Evolutionary conservation across 2,888 invertebrate genomes (phyloP), one percentile per base, ranked within the genome.

Genomic region (Coelopa pilipes): DNA sequence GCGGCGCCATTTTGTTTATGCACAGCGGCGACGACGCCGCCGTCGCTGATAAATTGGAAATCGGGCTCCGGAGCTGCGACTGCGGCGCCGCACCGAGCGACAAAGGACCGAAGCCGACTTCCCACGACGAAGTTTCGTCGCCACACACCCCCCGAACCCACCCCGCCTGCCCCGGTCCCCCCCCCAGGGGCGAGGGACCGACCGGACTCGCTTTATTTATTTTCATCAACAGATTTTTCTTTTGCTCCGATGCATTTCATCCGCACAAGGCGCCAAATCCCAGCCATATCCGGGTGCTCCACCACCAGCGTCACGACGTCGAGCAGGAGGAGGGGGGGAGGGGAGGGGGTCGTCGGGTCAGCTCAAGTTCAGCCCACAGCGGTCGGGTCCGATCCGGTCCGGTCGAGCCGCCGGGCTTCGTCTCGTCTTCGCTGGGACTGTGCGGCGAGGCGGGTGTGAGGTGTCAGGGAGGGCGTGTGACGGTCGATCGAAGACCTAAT

Each of bases 191-290:
- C 34, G 7, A 34, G 34, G 34, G 7, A 34, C 34, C 34, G 4
- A 34, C 34, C 34, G 4, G 7, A 7, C 7, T 34, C 34, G 4
- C 2, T 34, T 34, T 34, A 34, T 34, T 34, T 34, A 34, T 34
- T 34, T 34, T 34, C 34, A 34, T 34, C 34, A 34, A 34, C 34
- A 34, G 34, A 34, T 34, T 34, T 34, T 34, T 34, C 34, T 34
- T 66, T 49, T 66, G 66, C 66, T 66, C 50, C 66, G 50, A 50
- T 66, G 66, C 49, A 50, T 66, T 66, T 66, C 19, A 66, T 66
- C 66, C 24, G 15, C 34, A 49, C 21, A 50, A 50, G 49, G 15
- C 49, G 21, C 13, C 49, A 66, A 66, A 49, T n/a, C n/a, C n/a
- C n/a, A n/a, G n/a, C n/a, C n/a, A n/a, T n/a, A n/a, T n/a, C n/a